Evolutionary conservation across 2,113 vertebrate genomes (phyloP).

Genomic region (Zootoca vivipara): DNA sequence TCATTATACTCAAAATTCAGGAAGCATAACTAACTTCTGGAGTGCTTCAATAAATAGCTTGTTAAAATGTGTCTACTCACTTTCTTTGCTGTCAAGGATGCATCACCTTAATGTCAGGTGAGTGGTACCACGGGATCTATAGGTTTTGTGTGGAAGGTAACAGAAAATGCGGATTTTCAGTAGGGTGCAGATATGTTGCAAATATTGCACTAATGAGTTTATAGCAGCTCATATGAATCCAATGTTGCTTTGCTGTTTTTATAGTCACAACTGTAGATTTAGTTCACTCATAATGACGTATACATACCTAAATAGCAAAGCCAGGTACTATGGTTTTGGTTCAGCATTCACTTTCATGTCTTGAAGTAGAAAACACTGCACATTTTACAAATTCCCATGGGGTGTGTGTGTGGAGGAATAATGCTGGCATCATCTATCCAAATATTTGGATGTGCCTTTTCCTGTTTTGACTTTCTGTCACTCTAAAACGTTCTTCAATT

Average conservation of each 20-base stretch:
- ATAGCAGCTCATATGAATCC: background rate
- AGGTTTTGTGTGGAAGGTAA: background rate
- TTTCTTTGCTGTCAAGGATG: background rate
- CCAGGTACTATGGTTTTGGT: background rate
- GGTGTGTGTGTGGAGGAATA: background rate
- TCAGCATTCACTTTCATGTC: conserved; percentile 9
- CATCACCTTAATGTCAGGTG: background rate
- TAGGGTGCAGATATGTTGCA: background rate
- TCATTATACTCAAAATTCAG: background rate
- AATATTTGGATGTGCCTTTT: conserved; percentile 5
- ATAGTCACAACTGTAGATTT: background rate
- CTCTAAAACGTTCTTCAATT: background rate
- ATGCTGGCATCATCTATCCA: background rate
- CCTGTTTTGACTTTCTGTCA: conserved; percentile 7
- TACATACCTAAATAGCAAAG: background rate
- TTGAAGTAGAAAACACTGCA: background rate
- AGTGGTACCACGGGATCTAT: background rate
- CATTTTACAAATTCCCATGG: background rate
- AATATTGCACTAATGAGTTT: background rate
- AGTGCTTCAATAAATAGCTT: too few species aligned
- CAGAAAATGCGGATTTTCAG: background rate
- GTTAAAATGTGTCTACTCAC: background rate
- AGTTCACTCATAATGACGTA: background rate
- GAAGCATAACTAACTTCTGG: background rate
- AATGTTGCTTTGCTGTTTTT: background rate